Evolutionary conservation across 2,113 vertebrate species (phyloP).

Genomic region (Loxodonta africana): DNA sequence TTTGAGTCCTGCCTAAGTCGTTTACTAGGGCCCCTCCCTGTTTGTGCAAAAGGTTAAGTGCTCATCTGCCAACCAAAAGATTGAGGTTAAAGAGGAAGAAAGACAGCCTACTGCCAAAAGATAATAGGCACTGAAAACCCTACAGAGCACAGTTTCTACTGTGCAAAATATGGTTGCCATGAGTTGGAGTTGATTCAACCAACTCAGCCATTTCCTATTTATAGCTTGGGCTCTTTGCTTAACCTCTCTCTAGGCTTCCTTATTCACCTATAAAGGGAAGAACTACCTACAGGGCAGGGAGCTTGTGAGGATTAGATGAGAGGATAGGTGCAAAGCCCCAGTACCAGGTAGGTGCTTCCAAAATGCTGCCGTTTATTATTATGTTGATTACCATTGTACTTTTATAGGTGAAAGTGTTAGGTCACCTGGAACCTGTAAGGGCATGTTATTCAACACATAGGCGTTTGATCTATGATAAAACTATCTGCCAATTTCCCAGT

Average conservation of each 20-base stretch:
- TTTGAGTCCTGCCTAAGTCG: background rate
- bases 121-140: background rate
- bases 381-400: background rate
- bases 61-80: background rate
- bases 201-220: background rate
- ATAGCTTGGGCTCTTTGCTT: rapidly evolving
- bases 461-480: too few relatives aligned
- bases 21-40: background rate
- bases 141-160: background rate
- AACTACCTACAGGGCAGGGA: too few relatives aligned
- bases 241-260: background rate
- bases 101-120: background rate
- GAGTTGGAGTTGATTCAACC: background rate
- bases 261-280: background rate
- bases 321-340: background rate
- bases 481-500: background rate
- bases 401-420: background rate
- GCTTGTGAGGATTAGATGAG: background rate
- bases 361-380: background rate
- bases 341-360: background rate
- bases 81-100: background rate
- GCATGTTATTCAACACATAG: background rate
- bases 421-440: background rate
- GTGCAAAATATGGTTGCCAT: background rate
- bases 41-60: background rate